These are phyloP conservation scores for Phacellophora camtschatica DNA, from an alignment of 30 jellyfish, hydroid and myxozoan genomes.

Conservation along the genomic window DNA sequence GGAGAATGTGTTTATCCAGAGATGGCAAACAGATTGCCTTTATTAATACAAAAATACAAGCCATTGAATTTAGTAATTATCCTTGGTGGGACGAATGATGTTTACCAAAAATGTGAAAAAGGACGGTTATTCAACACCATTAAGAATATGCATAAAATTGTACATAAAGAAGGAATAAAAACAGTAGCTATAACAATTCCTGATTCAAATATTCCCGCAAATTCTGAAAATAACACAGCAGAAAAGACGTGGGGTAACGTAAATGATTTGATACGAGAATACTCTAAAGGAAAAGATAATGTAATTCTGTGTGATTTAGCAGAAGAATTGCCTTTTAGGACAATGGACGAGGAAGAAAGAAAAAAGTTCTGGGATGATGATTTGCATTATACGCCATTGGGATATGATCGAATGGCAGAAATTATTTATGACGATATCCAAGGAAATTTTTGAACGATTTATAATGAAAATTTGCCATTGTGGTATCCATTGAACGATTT, in stretches of 20 bases:
- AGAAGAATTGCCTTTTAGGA: conserved; percentile 62
- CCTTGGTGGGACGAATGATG: conserved; percentile 96
- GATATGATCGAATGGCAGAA: conserved; percentile 93
- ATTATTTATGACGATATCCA: conserved; percentile 71
- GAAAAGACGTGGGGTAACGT: conserved; percentile 43
- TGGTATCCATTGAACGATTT: not conserved
- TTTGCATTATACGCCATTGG: conserved; percentile 73
- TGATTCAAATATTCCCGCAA: conserved; percentile 39
- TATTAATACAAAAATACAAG: conserved; percentile 37
- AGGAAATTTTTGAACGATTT: conserved; percentile 23
- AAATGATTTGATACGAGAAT: conserved; percentile 42
- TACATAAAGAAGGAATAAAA: conserved; percentile 34
- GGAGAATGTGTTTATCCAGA: conserved; percentile 74
- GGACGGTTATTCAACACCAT: conserved; percentile 20
- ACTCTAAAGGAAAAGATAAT: conserved; percentile 37
- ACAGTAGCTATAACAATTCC: conserved; percentile 85
- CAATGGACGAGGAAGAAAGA: conserved; percentile 63
- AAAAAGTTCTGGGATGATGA: conserved; percentile 83
- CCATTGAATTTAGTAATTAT: conserved; percentile 69
- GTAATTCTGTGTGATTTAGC: conserved; percentile 86
- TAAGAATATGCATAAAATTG: conserved; percentile 49
- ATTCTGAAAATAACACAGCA: conserved; percentile 29
- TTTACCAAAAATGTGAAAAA: conserved; percentile 8
- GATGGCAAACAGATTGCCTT: conserved; percentile 76
- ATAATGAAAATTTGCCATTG: too few relatives aligned